Evolutionary conservation across 1,140 invertebrate genomes (phyloP).

Genomic region (Drosophila nikananu): DNA sequence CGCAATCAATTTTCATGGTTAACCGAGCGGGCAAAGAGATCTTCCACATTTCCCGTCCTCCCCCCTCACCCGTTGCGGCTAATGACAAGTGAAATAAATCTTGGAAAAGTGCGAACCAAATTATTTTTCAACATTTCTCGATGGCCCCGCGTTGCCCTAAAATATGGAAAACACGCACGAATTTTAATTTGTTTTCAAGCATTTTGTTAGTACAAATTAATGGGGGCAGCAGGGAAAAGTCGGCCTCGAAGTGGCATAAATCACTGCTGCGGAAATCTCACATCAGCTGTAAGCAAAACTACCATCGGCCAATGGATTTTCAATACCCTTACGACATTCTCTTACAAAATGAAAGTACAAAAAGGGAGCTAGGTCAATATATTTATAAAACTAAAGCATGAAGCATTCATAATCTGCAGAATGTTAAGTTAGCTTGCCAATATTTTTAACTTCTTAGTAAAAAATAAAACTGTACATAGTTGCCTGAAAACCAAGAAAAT

Average conservation of each 20-base stretch:
- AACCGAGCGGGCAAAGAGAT: constrained; percentile 56
- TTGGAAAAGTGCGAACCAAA: constrained; percentile 56
- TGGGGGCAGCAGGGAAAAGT: constrained; percentile 19
- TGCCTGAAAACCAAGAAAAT: not conserved
- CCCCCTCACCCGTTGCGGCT: constrained; percentile 6
- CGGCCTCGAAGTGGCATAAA: constrained; percentile 55
- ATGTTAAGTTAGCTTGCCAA: not conserved
- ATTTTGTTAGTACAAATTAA: constrained; percentile 62
- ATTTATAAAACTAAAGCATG: not conserved
- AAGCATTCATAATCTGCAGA: not conserved
- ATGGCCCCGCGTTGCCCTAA: constrained; percentile 7
- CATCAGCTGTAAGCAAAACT: constrained; percentile 32
- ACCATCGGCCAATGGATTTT: constrained; percentile 14
- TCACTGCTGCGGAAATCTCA: constrained; percentile 35
- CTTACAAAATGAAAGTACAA: no score
- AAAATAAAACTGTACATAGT: not conserved
- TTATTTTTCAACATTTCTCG: constrained; percentile 22
- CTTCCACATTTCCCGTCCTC: not conserved
- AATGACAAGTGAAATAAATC: constrained; percentile 79
- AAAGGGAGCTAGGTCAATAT: no score
- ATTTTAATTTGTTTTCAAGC: constrained; percentile 63
- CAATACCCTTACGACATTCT: not conserved
- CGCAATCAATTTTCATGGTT: constrained; percentile 83
- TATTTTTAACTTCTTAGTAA: not conserved
- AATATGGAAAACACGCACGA: constrained; percentile 66